phyloP scores from a whole-genome alignment of 2,113 vertebrate species.

The Anseranas semipalmata region DNA sequence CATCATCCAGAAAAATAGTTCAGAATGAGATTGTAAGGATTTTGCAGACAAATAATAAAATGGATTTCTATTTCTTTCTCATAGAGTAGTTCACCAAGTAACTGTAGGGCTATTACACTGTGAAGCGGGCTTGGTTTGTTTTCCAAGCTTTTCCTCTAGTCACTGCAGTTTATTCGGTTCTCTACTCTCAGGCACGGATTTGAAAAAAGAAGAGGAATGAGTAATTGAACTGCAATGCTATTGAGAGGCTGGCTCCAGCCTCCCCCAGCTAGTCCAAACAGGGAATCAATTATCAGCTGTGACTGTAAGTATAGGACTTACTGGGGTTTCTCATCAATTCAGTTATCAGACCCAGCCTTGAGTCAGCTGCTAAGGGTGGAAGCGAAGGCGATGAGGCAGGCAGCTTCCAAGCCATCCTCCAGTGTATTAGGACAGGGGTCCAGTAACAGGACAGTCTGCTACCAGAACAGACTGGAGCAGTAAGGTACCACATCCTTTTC shows the following conservation, averaged over 20 bases:
- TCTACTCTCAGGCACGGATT: neutral
- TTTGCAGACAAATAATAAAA: neutral
- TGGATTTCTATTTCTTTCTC: neutral
- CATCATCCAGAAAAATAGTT: neutral
- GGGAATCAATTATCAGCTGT: neutral
- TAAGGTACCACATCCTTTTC: neutral
- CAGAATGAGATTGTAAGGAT: neutral
- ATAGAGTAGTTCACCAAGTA: neutral
- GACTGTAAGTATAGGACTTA: neutral
- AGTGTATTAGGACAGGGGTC: neutral
- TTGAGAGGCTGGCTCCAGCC: neutral
- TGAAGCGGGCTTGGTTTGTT: neutral
- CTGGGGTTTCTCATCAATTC: neutral
- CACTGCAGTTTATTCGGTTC: neutral
- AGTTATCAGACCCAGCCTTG: neutral
- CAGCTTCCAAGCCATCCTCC: neutral
- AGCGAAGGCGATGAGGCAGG: neutral
- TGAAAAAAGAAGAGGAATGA: neutral
- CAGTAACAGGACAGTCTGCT: neutral
- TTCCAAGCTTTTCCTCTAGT: neutral
- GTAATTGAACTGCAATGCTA: neutral
- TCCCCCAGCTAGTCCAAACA: neutral
- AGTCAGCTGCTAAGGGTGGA: neutral
- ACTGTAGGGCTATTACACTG: neutral
- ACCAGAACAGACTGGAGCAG: neutral